Conservation (phyloP, 1,140 invertebrate genomes). For the Brachionus paranguensis region DNA sequence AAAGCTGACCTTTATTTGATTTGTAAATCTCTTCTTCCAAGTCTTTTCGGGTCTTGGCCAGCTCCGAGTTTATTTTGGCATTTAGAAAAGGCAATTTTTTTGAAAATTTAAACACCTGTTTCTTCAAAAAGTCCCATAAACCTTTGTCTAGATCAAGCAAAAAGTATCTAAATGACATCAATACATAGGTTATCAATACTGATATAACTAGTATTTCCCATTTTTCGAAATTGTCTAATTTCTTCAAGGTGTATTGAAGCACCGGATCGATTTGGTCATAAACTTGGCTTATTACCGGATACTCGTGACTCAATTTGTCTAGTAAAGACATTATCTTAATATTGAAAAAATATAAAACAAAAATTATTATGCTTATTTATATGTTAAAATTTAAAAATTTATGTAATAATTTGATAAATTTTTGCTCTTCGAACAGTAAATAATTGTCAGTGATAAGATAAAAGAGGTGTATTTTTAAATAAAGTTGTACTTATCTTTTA, state of each 20-base stretch:
- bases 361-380: background rate
- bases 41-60: background rate
- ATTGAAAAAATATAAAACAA: background rate
- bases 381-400: background rate
- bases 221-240: slow-evolving; percentile 9
- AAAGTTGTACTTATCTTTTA: background rate
- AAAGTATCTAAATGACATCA: slow-evolving; percentile 16
- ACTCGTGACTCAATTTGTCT: background rate
- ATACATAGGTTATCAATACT: background rate
- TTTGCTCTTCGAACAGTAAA: slow-evolving; percentile 8
- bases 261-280: background rate
- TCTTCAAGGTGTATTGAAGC: background rate
- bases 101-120: background rate
- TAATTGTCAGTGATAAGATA: background rate
- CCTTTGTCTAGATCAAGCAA: slow-evolving; percentile 29
- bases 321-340: background rate
- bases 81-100: slow-evolving; percentile 35
- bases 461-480: background rate
- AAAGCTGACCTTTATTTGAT: slow-evolving; percentile 11
- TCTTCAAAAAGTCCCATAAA: slow-evolving; percentile 14
- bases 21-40: slow-evolving; percentile 33
- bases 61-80: slow-evolving; percentile 7
- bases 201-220: slow-evolving; percentile 15
- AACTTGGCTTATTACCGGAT: background rate
- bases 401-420: background rate